Conservation (phyloP, 2,113 vertebrate genomes). For the Perccottus glenii region DNA sequence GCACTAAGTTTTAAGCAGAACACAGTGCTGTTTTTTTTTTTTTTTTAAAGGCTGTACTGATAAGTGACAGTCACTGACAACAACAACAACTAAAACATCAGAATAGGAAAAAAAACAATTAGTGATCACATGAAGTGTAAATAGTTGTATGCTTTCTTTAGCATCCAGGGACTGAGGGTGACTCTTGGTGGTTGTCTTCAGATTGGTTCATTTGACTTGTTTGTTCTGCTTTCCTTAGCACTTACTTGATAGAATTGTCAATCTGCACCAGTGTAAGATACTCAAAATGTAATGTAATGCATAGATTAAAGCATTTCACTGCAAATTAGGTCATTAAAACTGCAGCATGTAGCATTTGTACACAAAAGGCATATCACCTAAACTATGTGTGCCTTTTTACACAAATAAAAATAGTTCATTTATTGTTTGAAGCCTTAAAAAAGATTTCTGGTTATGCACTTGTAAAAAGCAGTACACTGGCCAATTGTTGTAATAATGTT, state of each 20-base stretch:
- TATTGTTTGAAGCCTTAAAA: conserved; percentile 36
- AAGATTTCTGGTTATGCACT: conserved; percentile 17
- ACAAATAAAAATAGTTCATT: background rate
- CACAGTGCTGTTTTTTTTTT: conserved; percentile 69
- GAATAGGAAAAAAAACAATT: conserved; percentile 61
- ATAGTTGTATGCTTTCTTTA: conserved; percentile 87
- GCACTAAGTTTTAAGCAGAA: conserved; percentile 98
- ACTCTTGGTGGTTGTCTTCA: conserved; percentile 47
- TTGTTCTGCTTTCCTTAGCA: conserved; percentile 53
- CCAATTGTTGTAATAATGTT: background rate
- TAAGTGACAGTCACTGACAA: conserved; percentile 90
- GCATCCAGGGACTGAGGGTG: conserved; percentile 64
- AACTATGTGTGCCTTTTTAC: background rate
- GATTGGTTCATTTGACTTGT: conserved; percentile 43
- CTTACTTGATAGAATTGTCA: conserved; percentile 41
- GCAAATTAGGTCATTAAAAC: conserved; percentile 4
- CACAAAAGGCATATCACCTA: background rate
- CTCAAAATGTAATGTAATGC: conserved; percentile 26
- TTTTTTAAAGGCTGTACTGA: conserved; percentile 63
- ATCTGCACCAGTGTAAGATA: conserved; percentile 62
- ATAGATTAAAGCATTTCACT: conserved; percentile 8
- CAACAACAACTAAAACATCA: conserved; percentile 68
- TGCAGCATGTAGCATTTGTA: conserved; percentile 25
- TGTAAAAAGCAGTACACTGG: conserved; percentile 15
- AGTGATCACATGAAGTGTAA: conserved; percentile 87